Percentiles rank a stretch among this genome's conserved stretches.
Evolutionary conservation across 2,888 invertebrate species (phyloP).

Genomic region (Acanthoscelides obtectus): DNA sequence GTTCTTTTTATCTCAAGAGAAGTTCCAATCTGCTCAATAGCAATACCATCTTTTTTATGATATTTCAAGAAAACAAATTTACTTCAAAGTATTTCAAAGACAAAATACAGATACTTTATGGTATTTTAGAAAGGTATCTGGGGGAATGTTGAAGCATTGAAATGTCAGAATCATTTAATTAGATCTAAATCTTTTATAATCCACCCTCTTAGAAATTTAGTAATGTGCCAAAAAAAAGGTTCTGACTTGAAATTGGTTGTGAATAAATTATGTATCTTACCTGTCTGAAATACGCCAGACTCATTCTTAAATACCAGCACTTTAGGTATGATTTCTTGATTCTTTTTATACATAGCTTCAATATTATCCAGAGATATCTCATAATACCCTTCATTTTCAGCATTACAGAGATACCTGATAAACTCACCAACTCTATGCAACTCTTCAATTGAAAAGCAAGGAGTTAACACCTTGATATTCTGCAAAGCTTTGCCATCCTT

Average conservation of each 20-base stretch:
- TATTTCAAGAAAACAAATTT: too few relatives aligned
- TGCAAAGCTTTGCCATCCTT: constrained; percentile 63
- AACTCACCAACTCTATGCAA: constrained; percentile 8
- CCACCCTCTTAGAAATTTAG: too few relatives aligned
- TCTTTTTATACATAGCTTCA: not conserved
- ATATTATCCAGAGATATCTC: not conserved
- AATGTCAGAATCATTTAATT: too few relatives aligned
- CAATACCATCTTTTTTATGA: too few relatives aligned
- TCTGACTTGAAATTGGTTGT: not conserved
- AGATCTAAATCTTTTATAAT: too few relatives aligned
- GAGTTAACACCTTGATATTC: constrained; percentile 45
- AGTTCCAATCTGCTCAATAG: too few relatives aligned
- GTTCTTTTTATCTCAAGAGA: too few relatives aligned
- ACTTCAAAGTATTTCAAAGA: too few relatives aligned
- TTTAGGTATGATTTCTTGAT: not conserved
- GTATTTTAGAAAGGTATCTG: too few relatives aligned
- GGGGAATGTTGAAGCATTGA: too few relatives aligned
- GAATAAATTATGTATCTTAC: constrained; percentile 6
- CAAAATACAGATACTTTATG: too few relatives aligned
- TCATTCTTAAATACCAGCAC: not conserved
- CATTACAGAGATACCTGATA: constrained; percentile 17
- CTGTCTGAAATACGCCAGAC: constrained; percentile 6
- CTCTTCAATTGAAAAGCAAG: constrained; percentile 20
- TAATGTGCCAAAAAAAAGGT: too few relatives aligned
- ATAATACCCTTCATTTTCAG: not conserved